Evolutionary conservation across 2,797 vertebrate genomes (phyloP).

Genomic region (Lacerta bilineata): DNA sequence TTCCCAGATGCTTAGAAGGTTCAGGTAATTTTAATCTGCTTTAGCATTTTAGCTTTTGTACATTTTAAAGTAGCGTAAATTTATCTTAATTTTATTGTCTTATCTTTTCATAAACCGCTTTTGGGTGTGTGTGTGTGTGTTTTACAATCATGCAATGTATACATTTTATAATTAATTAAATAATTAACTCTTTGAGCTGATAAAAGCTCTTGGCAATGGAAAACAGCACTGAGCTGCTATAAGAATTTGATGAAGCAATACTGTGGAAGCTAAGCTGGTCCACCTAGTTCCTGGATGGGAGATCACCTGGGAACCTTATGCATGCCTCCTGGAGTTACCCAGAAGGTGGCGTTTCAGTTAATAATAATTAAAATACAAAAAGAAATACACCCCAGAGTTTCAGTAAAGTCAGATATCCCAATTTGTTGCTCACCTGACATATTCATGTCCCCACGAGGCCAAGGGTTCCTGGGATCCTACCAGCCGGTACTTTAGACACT

Average conservation of each 20-base stretch:
- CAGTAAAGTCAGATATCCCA: background rate
- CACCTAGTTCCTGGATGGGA: background rate
- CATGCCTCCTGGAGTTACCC: too few relatives aligned
- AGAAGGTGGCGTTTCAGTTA: background rate
- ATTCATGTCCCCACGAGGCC: conserved; percentile 98
- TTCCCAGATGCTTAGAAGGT: too few relatives aligned
- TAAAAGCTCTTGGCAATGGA: background rate
- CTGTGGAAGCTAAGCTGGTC: background rate
- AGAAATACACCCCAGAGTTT: background rate
- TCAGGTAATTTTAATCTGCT: too few relatives aligned
- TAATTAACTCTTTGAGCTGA: background rate
- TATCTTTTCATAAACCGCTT: too few relatives aligned
- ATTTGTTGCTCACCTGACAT: conserved; percentile 87
- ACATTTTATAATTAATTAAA: too few relatives aligned
- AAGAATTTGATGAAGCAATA: background rate
- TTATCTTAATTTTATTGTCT: too few relatives aligned
- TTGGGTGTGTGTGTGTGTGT: too few relatives aligned
- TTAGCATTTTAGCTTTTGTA: too few relatives aligned
- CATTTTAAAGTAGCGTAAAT: too few relatives aligned
- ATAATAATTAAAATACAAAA: background rate
- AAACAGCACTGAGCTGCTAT: background rate
- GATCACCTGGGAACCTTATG: too few relatives aligned
- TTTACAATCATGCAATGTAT: too few relatives aligned
- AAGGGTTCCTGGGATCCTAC: conserved; percentile 96
- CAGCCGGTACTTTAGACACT: conserved; percentile 96